Evolutionary conservation across 2,888 invertebrate species (phyloP), one percentile per base, ranked within the genome.

Genomic region (Philereme transversata): DNA sequence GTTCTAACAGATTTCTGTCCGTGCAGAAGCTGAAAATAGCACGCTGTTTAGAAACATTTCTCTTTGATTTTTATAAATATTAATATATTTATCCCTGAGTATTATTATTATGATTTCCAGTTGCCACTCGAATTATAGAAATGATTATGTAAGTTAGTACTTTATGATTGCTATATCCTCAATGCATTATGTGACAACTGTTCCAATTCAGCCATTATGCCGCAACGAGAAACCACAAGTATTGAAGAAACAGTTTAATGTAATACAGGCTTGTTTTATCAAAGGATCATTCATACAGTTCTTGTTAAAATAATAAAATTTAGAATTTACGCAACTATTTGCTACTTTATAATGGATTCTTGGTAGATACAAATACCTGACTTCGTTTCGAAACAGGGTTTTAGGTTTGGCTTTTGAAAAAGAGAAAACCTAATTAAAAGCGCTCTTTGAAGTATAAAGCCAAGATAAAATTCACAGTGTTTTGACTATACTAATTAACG

Each of bases 181-280:
- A n/a, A n/a, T 22, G 51, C 45, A 52, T 52, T 60, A 52, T 48
- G 43, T 57, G 58, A 51, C 36, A 54, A 41, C 60, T 51, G 60
- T 57, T 47, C 38, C 50, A 55, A n/a, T 36, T 40, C 54, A 51
- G 47, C 43, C 49, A 38, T 50, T 22, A 34, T 41, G 60, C 52
- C 51, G 47, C 52, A 57, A 44, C 44, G 41, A 57, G 59, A 38
- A 59, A 64, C 57, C 61, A 53, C 62, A 57, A 47, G 54, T 45
- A 63, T 55, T 50, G n/a, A 50, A 51, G 22, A 54, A 49, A 57
- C 40, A 3, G 11, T n/a, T 50, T 10, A 36, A 38, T 6, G 38
- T 38, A 50, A 50, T 40, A 38, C 38, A 44, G n/a, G 43, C 51
- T 51, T 43, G 6, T 36, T 36, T 49, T 35, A 35, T 36, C n/a